These are phyloP conservation scores for Anodontia alba DNA, from an alignment of 2,888 invertebrate species.

Conservation along the genomic window DNA sequence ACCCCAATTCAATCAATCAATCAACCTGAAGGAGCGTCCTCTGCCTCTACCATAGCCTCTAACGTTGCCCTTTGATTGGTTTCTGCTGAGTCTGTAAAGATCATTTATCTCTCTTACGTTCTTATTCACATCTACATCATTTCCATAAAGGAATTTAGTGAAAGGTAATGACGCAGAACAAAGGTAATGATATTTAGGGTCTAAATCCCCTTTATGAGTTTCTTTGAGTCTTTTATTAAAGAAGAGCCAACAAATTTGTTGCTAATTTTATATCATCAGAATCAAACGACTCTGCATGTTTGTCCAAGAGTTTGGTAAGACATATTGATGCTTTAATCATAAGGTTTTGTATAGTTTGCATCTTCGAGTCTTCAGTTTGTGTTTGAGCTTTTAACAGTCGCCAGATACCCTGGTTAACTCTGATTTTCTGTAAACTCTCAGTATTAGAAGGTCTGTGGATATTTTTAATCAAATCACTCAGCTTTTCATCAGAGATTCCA, in stretches of 20 bases:
- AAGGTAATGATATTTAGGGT: conserved; percentile 34
- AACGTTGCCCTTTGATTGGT: no score
- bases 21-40: not conserved
- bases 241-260: not conserved
- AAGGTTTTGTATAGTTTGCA: conserved; percentile 30
- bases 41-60: not conserved
- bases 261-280: not conserved
- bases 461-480: conserved; percentile 20
- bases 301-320: no score
- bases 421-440: conserved; percentile 29
- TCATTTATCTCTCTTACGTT: no score
- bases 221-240: conserved; percentile 29
- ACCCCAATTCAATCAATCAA: no score
- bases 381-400: conserved; percentile 24
- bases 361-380: conserved; percentile 5
- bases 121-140: no score
- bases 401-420: no score
- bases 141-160: conserved; percentile 33
- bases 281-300: no score
- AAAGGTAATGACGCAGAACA: no score
- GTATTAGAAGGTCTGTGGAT: conserved; percentile 35
- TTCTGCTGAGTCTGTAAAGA: no score
- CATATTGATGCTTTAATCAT: no score
- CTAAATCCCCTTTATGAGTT: conserved; percentile 18
- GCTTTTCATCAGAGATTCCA: conserved; percentile 33